Evolutionary conservation across 2,113 vertebrate species (phyloP), one percentile per base, ranked within the genome.

Genomic region (Clarias batrachus): DNA sequence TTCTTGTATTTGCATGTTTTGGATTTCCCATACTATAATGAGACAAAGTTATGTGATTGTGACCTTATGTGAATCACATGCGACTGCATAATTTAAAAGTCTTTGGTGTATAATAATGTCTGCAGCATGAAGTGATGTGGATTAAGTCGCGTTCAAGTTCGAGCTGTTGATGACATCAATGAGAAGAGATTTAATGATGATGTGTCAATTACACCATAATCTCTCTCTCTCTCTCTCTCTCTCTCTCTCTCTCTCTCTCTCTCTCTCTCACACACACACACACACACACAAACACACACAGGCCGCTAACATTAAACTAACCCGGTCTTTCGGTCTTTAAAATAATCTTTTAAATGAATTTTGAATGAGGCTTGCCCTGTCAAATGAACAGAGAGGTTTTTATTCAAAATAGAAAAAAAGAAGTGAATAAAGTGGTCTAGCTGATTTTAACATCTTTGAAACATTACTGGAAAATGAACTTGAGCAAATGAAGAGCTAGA

Each of bases 151-250:
- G 57, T 19, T 48, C 48, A 48, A 48, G 7, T 48, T 48, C 48
- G 48, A 48, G 66, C 48, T 60, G 56, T 23, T 7, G 7, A n/a
- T 60, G 30, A 59, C 78, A 81, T 81, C 56, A 60, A 82, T 48
- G 66, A 86, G 25, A 82, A 68, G n/a, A 63, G 79, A 63, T 52
- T 74, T 74, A 82, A 86, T 63, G 11, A 81, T 87, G 66, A 74
- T 81, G 77, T 86, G 66, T 63, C 79, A 86, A 33, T 82, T 86
- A 74, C 19, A 41, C 62, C 66, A 73, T 82, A n/a, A 52, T 48
- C 17, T 71, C n/a, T 71, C 30, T 27, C 25, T 27, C 54, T 37
- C 68, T 66, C 54, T 84, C 27, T 37, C 56, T 71, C 68, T 52
- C 21, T 27, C 57, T 37, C 23, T 56, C 73, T 79, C 54, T 37